phyloP scores from a whole-genome alignment of 2,113 vertebrate genomes.

The Thamnophis sirtalis region DNA sequence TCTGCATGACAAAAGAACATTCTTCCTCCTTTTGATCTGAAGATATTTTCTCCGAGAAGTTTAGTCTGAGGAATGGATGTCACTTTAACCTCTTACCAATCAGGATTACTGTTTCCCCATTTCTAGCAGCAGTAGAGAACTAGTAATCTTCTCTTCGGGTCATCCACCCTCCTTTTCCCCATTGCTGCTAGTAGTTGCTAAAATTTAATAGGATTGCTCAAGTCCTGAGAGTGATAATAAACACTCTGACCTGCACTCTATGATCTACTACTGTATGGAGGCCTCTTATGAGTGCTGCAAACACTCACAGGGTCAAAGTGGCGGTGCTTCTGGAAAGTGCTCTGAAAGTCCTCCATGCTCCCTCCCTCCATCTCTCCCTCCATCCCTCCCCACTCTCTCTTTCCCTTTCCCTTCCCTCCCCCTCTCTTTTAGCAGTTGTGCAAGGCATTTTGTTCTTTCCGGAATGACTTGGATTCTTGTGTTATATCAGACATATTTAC shows the following conservation, averaged over 20 bases:
- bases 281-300: neutral
- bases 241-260: neutral
- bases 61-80: neutral
- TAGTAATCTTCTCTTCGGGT: neutral
- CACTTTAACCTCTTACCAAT: neutral
- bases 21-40: neutral
- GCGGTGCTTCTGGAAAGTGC: neutral
- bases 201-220: neutral
- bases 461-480: neutral
- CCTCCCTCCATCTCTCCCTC: neutral
- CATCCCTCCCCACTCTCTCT: neutral
- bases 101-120: neutral
- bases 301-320: neutral
- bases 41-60: neutral
- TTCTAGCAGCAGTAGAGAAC: neutral
- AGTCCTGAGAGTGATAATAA: neutral
- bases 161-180: neutral
- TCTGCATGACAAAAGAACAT: neutral
- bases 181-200: neutral
- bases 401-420: fast-evolving
- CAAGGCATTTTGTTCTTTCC: neutral
- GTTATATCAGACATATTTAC: neutral
- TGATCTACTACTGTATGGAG: neutral
- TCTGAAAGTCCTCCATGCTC: neutral
- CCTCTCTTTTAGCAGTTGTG: neutral